phyloP scores from a whole-genome alignment of 2,888 invertebrate genomes.

The Thalpophila matura region DNA sequence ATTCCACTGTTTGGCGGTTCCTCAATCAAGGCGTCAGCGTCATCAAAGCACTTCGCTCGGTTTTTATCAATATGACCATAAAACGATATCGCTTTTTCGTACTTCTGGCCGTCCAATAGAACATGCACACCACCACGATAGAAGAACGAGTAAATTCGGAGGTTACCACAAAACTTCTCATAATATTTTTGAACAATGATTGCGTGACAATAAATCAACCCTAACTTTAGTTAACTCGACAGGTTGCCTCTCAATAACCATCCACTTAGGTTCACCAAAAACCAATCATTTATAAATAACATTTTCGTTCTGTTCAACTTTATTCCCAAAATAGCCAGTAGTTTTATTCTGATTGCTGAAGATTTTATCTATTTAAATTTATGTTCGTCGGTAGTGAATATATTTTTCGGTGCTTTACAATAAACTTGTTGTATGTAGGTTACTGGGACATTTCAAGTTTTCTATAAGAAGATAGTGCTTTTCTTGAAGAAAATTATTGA shows the following conservation, averaged over 20 bases:
- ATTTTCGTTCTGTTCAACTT: conserved; percentile 23
- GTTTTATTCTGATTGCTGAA: conserved; percentile 44
- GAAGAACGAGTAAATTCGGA: too few species aligned
- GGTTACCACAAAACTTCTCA: not conserved
- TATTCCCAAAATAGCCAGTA: conserved; percentile 26
- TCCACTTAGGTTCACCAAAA: conserved; percentile 22
- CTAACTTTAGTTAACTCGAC: conserved; percentile 41
- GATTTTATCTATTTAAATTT: conserved; percentile 56
- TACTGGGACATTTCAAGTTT: conserved; percentile 26
- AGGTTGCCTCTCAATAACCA: conserved; percentile 54
- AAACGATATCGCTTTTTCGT: too few species aligned
- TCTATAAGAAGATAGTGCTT: not conserved
- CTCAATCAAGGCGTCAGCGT: too few species aligned
- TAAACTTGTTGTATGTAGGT: conserved; percentile 39
- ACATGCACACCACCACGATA: too few species aligned
- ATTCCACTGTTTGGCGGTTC: too few species aligned
- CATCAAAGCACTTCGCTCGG: too few species aligned
- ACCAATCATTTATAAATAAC: conserved; percentile 27
- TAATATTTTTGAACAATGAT: conserved; percentile 18
- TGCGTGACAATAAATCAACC: conserved; percentile 64
- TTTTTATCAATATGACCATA: too few species aligned
- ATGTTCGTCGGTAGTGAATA: conserved; percentile 42
- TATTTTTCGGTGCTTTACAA: conserved; percentile 37
- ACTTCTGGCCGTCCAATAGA: too few species aligned
- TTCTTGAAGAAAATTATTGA: not conserved